Evolutionary conservation across 2,888 invertebrate species (phyloP), one percentile per base, ranked within the genome.

Genomic region (Pachycephus smyrnensis): DNA sequence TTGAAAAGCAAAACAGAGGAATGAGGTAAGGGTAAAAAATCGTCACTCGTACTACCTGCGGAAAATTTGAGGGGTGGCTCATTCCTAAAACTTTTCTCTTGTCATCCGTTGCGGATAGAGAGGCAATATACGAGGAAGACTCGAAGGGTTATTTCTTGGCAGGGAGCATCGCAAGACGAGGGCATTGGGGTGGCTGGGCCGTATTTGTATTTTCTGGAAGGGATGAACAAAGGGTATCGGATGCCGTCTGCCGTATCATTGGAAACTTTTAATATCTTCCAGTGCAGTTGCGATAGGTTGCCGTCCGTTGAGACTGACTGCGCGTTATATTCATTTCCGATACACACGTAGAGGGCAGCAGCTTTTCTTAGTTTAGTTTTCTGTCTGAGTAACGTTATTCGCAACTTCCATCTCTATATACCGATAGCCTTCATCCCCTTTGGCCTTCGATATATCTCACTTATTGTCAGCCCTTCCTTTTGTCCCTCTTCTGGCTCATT

Each of bases 181-280:
- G 55, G 40, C 40, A 40, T 6, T 23, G 4, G 40, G 40, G 4
- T 40, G 15, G 23, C 55, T 55, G 1, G 55, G 23, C 23, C 55
- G 55, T 55, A 55, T 55, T 55, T 55, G 55, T 55, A 23, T 55
- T 55, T 55, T 15, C 55, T 9, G 23, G 2, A 55, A 55, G 55
- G 55, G 55, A 55, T 3, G 55, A 55, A 55, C 55, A 55, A 55
- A 23, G 55, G 23, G 3, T 55, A 55, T 55, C 55, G 55, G 23
- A 55, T 55, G 9, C 23, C 55, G 55, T 55, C 23, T 55, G 23
- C 40, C 76, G 37, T 73, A 73, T 76, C 68, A 23, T 75, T 12
- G 75, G 83, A 73, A 86, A 84, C 84, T 86, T 89, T 87, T 88
- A 89, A 89, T 89, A 88, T 89, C 87, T 83, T 84, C 82, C 81